Conservation (phyloP, 2,888 invertebrate species). For the Asteroscopus sphinx region DNA sequence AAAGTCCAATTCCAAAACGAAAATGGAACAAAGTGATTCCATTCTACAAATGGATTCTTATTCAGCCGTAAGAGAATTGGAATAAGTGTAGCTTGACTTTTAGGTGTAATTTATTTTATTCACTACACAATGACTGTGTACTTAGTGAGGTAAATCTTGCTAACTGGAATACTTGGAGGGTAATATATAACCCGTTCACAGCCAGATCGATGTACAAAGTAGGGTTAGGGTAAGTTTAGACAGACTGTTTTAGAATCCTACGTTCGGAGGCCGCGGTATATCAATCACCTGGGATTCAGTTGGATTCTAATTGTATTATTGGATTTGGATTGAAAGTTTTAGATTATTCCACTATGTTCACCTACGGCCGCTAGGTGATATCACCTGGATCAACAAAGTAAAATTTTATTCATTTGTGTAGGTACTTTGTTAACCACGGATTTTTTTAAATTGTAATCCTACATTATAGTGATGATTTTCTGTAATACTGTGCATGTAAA, state of each 20-base stretch:
- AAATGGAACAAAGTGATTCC: slow-evolving; percentile 5
- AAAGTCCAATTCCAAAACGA: slow-evolving; percentile 46
- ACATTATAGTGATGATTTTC: too few relatives aligned
- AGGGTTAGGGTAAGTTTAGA: slow-evolving; percentile 41
- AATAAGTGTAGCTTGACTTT: slow-evolving; percentile 26
- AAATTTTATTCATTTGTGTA: too few relatives aligned
- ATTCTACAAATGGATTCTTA: slow-evolving; percentile 21
- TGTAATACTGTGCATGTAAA: too few relatives aligned
- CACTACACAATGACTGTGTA: slow-evolving; percentile 35
- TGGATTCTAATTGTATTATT: slow-evolving; percentile 27
- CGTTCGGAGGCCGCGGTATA: slow-evolving; percentile 14
- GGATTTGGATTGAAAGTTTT: slow-evolving; percentile 8
- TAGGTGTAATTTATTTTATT: slow-evolving; percentile 53
- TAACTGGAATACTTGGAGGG: slow-evolving; percentile 43
- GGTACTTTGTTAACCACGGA: too few relatives aligned
- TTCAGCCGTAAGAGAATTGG: slow-evolving; percentile 6
- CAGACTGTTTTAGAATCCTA: slow-evolving; percentile 21
- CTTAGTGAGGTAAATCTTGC: slow-evolving; percentile 51
- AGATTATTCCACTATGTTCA: too few relatives aligned
- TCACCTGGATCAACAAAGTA: too few relatives aligned
- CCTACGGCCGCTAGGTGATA: too few relatives aligned
- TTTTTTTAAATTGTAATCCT: too few relatives aligned
- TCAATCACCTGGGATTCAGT: slow-evolving; percentile 35
- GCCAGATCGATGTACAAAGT: slow-evolving; percentile 48
- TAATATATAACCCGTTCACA: slow-evolving; percentile 48